Evolutionary conservation across 2,113 vertebrate species (phyloP).

Genomic region (Pontoporia blainvillei): DNA sequence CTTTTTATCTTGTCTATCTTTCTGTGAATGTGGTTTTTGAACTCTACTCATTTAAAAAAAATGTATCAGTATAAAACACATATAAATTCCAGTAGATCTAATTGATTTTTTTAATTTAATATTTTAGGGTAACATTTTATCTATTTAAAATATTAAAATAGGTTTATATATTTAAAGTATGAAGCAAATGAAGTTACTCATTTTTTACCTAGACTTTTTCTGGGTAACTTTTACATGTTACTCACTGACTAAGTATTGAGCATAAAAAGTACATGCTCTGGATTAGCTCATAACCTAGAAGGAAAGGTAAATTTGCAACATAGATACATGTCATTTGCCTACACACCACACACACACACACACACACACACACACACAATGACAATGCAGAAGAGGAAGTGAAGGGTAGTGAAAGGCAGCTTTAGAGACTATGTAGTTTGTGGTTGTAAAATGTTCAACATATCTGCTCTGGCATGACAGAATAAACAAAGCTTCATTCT

Average conservation of each 20-base stretch:
- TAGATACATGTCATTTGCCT: background rate
- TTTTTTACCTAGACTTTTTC: background rate
- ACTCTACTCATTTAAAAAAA: background rate
- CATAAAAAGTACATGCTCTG: background rate
- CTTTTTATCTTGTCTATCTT: no score
- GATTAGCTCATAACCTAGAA: background rate
- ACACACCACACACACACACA: fast-evolving
- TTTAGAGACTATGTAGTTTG: background rate
- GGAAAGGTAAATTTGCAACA: background rate
- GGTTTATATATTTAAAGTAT: background rate
- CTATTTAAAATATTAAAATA: background rate
- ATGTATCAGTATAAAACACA: background rate
- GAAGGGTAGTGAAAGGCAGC: no score
- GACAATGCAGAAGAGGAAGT: background rate
- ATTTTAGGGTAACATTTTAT: background rate
- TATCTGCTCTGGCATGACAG: background rate
- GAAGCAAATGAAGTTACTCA: background rate
- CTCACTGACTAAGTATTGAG: background rate
- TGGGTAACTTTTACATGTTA: background rate
- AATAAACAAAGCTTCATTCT: background rate
- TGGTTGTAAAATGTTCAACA: background rate
- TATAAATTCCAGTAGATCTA: background rate
- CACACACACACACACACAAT: background rate
- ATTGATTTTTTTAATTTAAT: background rate
- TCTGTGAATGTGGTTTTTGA: background rate